Percentiles rank a stretch among this genome's conserved stretches.
These are phyloP conservation scores for Sicus ferrugineus DNA, from an alignment of 2,888 invertebrate genomes.

Conservation along the genomic window DNA sequence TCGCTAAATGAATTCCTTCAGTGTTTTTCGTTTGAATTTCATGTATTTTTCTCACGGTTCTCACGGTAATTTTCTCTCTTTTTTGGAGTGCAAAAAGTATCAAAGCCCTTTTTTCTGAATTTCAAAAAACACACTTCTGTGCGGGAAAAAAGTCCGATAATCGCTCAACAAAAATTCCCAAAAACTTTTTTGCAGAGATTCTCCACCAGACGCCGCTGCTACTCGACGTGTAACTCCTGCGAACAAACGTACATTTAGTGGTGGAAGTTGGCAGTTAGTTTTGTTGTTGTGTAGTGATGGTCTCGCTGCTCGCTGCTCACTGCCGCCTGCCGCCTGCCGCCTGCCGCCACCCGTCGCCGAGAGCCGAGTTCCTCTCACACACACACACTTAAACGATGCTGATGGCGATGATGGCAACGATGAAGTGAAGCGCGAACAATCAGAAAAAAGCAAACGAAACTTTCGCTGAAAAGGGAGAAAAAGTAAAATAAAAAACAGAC, in stretches of 20 bases:
- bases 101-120: not conserved
- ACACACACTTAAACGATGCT: not conserved
- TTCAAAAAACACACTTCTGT: not conserved
- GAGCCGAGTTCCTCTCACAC: too few species aligned
- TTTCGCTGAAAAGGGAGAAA: not conserved
- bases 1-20: too few species aligned
- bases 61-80: too few species aligned
- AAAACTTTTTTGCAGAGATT: conserved; percentile 74
- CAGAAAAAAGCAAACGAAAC: not conserved
- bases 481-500: conserved; percentile 1
- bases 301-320: not conserved
- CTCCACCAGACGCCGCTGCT: conserved; percentile 80
- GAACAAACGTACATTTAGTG: conserved; percentile 86
- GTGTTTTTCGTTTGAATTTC: too few species aligned
- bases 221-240: conserved; percentile 84
- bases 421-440: conserved; percentile 4
- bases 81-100: too few species aligned
- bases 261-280: conserved; percentile 13
- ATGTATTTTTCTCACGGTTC: too few species aligned
- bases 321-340: not conserved
- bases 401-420: not conserved
- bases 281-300: conserved; percentile 11
- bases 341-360: not conserved
- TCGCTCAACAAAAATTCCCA: not conserved
- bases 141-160: too few species aligned